A percentile compares a stretch with the other conserved stretches of the same genome.
Conservation (phyloP, 2,888 invertebrate species). For the Agriopis aurantiaria region DNA sequence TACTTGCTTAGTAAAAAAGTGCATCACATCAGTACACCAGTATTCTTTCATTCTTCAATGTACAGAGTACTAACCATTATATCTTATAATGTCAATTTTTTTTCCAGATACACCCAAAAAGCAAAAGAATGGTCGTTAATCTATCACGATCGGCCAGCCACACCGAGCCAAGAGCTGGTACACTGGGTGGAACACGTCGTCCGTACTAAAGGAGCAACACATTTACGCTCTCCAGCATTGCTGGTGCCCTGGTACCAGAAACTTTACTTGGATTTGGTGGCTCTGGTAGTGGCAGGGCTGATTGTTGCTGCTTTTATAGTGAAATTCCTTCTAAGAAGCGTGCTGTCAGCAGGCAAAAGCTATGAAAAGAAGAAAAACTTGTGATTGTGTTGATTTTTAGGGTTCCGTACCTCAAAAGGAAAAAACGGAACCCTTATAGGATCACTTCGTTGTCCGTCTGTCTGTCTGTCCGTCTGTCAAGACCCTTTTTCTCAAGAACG, state of each 20-base stretch:
- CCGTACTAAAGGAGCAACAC: conserved; percentile 46
- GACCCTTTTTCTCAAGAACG: too few relatives aligned
- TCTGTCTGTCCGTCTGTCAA: too few relatives aligned
- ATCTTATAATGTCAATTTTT: not conserved
- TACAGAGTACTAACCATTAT: too few relatives aligned
- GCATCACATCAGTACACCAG: too few relatives aligned
- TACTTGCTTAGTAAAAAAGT: too few relatives aligned
- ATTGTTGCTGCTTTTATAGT: conserved; percentile 16
- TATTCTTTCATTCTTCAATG: too few relatives aligned
- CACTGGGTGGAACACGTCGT: conserved; percentile 55
- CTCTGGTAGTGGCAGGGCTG: conserved; percentile 29
- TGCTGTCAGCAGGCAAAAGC: conserved; percentile 13
- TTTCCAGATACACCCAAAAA: conserved; percentile 45
- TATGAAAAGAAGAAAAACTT: conserved; percentile 30
- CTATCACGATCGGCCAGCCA: conserved; percentile 52
- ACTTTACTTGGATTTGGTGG: conserved; percentile 49
- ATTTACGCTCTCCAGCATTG: conserved; percentile 52
- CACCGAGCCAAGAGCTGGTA: conserved; percentile 49
- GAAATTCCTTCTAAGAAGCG: conserved; percentile 14
- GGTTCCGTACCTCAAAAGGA: too few relatives aligned
- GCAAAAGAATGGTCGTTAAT: conserved; percentile 52
- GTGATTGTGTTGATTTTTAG: not conserved
- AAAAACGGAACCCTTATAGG: too few relatives aligned
- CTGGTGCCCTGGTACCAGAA: conserved; percentile 52
- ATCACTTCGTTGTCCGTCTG: too few relatives aligned